Percentiles rank a stretch among this genome's conserved stretches.
These are phyloP conservation scores for Pomacea canaliculata DNA, from an alignment of 2,888 invertebrate species.

Conservation along the genomic window DNA sequence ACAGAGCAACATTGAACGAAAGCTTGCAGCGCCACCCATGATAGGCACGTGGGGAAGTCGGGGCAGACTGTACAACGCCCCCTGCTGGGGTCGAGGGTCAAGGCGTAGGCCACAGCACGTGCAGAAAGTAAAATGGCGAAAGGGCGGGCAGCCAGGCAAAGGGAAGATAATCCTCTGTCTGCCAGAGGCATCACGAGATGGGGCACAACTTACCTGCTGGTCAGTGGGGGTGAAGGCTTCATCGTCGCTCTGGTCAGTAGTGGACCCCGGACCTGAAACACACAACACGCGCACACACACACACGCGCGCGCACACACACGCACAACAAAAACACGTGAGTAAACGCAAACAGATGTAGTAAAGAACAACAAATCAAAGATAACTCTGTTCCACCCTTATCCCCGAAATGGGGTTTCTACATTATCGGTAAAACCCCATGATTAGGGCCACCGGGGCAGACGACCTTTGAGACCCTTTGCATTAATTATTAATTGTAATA, in stretches of 20 bases:
- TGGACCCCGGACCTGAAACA: constrained; percentile 36
- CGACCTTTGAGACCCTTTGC: no score
- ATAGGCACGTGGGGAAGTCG: not conserved
- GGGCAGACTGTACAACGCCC: no score
- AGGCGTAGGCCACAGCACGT: no score
- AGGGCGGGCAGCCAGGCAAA: not conserved
- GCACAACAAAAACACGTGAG: not conserved
- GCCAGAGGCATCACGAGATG: not conserved
- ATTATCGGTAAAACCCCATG: no score
- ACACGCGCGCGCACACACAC: not conserved
- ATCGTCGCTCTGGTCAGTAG: constrained; percentile 48
- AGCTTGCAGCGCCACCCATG: no score
- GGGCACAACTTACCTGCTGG: constrained; percentile 46
- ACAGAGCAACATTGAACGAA: no score
- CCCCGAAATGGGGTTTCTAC: not conserved
- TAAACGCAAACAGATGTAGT: not conserved
- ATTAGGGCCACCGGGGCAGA: no score
- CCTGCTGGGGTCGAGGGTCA: no score
- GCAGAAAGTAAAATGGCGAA: not conserved
- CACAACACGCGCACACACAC: no score
- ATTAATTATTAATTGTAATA: no score
- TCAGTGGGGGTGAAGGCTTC: constrained; percentile 57
- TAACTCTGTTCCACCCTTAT: not conserved
- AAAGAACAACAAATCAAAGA: not conserved
- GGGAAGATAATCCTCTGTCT: not conserved